Evolutionary conservation across 2,113 vertebrate species (phyloP).

Genomic region (Bos indicus): DNA sequence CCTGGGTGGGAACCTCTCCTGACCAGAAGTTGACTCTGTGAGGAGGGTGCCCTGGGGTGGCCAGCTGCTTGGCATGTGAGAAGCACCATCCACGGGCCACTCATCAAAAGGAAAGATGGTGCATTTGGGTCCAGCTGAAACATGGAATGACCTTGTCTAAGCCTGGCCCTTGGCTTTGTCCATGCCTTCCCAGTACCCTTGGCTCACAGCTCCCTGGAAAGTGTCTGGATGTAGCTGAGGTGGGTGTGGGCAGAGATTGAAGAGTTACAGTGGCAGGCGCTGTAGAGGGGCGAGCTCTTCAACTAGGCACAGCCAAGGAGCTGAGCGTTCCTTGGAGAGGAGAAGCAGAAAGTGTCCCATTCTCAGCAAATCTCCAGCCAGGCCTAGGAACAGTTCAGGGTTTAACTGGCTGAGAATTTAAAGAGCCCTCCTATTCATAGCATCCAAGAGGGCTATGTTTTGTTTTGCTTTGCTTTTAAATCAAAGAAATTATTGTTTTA

Average conservation of each 20-base stretch:
- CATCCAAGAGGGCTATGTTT: background rate
- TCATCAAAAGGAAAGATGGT: background rate
- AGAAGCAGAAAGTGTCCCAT: background rate
- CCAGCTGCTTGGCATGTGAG: background rate
- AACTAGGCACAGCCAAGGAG: background rate
- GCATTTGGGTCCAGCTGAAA: background rate
- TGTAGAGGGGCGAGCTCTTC: background rate
- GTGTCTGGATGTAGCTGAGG: background rate
- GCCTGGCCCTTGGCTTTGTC: background rate
- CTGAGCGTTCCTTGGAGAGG: background rate
- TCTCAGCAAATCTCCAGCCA: background rate
- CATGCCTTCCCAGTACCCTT: background rate
- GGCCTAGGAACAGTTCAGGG: background rate
- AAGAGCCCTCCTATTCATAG: background rate
- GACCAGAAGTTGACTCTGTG: background rate
- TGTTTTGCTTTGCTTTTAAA: background rate
- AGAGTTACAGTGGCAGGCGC: background rate
- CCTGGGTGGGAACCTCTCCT: background rate
- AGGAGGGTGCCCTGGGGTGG: background rate
- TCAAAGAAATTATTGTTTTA: background rate
- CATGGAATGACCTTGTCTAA: background rate
- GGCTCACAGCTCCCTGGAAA: background rate
- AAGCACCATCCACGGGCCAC: background rate
- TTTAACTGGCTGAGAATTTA: background rate
- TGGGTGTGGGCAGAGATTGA: background rate